phyloP scores from a whole-genome alignment of 2,797 vertebrate species.

The Buphagus erythrorhynchus region DNA sequence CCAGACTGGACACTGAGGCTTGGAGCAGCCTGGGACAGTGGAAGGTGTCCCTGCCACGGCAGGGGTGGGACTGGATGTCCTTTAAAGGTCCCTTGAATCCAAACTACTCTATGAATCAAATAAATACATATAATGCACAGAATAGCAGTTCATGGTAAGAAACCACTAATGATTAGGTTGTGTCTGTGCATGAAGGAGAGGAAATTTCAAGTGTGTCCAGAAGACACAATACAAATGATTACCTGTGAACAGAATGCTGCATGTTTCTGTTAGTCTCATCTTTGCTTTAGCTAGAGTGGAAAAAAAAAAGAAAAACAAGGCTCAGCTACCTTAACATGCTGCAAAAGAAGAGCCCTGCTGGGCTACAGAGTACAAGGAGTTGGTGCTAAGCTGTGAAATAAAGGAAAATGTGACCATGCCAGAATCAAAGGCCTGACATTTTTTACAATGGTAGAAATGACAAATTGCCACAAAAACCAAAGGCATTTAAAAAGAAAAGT shows the following conservation, averaged over 20 bases:
- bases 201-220: neutral
- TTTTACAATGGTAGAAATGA: neutral
- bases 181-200: neutral
- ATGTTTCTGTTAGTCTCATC: neutral
- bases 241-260: neutral
- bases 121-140: neutral
- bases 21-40: neutral
- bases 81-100: neutral
- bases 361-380: accelerated
- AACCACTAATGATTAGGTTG: neutral
- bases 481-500: neutral
- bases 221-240: neutral
- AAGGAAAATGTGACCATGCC: neutral
- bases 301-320: neutral
- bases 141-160: neutral
- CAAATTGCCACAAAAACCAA: neutral
- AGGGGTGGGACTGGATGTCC: accelerated
- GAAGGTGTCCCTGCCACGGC: neutral
- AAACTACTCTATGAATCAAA: neutral
- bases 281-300: neutral
- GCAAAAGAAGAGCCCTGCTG: neutral
- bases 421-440: neutral
- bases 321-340: neutral
- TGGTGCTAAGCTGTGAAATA: neutral
- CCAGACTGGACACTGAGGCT: accelerated